phyloP scores from a whole-genome alignment of 2,888 invertebrate species.

The Andrena haemorrhoa region DNA sequence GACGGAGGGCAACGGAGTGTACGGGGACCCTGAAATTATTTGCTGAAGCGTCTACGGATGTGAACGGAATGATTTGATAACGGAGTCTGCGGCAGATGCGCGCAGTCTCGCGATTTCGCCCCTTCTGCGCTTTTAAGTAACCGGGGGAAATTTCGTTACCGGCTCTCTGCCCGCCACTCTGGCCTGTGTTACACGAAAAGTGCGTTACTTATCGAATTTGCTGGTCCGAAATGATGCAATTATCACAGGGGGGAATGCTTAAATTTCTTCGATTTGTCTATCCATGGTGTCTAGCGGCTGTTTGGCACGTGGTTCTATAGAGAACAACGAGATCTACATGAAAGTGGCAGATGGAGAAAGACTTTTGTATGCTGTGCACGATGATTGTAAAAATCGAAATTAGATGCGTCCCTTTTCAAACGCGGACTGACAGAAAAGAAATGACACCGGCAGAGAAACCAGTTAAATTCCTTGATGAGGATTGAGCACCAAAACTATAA shows the following conservation, averaged over 20 bases:
- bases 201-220: conserved; percentile 55
- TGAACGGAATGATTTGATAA: conserved; percentile 68
- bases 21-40: conserved; percentile 56
- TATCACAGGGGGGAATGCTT: conserved; percentile 31
- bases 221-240: conserved; percentile 50
- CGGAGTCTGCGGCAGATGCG: conserved; percentile 62
- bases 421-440: too few relatives aligned
- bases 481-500: too few relatives aligned
- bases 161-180: conserved; percentile 19
- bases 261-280: conserved; percentile 39
- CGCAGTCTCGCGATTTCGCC: conserved; percentile 29
- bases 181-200: conserved; percentile 50
- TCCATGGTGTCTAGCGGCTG: background rate
- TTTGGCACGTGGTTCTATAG: background rate
- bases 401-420: too few relatives aligned
- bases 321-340: background rate
- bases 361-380: too few relatives aligned
- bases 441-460: too few relatives aligned
- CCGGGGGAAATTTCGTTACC: conserved; percentile 62
- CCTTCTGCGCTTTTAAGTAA: conserved; percentile 56
- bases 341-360: background rate
- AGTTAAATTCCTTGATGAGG: too few relatives aligned
- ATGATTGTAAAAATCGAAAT: too few relatives aligned
- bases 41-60: conserved; percentile 60
- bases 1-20: conserved; percentile 33